Percentiles rank a stretch among this genome's conserved stretches.
These are phyloP conservation scores for Pardosa pseudoannulata DNA, from an alignment of 2,888 invertebrate genomes.

Conservation along the genomic window DNA sequence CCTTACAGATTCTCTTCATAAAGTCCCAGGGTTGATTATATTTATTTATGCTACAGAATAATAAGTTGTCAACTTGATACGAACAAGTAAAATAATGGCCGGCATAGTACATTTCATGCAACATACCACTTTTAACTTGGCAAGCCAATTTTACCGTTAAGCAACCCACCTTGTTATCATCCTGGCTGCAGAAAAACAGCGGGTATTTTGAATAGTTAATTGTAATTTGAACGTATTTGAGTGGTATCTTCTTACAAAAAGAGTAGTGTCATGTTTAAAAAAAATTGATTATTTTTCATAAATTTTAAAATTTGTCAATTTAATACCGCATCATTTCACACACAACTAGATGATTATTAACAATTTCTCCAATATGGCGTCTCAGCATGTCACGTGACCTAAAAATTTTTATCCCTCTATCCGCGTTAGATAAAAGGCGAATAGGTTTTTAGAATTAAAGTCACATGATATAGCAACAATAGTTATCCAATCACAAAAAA, in stretches of 20 bases:
- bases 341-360: slow-evolving; percentile 60
- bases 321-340: slow-evolving; percentile 29
- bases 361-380: slow-evolving; percentile 69
- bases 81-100: slow-evolving; percentile 9
- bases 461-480: slow-evolving; percentile 66
- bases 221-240: not conserved
- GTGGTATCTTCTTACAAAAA: no score
- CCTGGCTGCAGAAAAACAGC: slow-evolving; percentile 27
- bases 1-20: no score
- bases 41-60: no score
- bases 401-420: slow-evolving; percentile 59
- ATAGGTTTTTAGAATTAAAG: slow-evolving; percentile 70
- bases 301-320: slow-evolving; percentile 13
- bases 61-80: no score
- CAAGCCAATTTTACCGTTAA: slow-evolving; percentile 60
- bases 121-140: not conserved
- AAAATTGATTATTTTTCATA: not conserved
- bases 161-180: slow-evolving; percentile 54
- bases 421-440: slow-evolving; percentile 70
- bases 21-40: no score
- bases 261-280: not conserved
- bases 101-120: not conserved
- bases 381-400: slow-evolving; percentile 58
- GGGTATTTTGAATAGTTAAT: slow-evolving; percentile 42
- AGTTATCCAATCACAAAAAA: slow-evolving; percentile 60